These are phyloP conservation scores for Merodon equestris DNA, from an alignment of 2,888 invertebrate genomes.

Conservation along the genomic window DNA sequence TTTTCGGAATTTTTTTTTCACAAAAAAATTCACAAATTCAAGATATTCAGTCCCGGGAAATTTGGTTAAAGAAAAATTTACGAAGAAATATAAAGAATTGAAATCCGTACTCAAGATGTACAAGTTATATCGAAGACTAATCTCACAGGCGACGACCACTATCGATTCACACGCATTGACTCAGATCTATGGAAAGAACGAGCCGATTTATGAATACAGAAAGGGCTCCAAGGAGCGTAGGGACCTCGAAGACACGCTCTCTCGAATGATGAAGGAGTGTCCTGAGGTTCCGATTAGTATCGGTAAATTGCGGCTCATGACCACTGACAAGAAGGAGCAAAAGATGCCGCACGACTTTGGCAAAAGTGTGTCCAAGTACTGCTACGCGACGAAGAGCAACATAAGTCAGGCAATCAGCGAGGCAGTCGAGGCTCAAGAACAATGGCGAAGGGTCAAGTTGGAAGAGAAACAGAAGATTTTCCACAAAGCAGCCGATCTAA, in stretches of 20 bases:
- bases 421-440: constrained; percentile 85
- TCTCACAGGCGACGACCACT: too few relatives aligned
- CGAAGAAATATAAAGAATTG: too few relatives aligned
- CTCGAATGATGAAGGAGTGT: constrained; percentile 82
- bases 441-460: constrained; percentile 92
- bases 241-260: constrained; percentile 85
- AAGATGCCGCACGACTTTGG: constrained; percentile 92
- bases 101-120: too few relatives aligned
- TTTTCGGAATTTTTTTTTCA: too few relatives aligned
- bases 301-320: constrained; percentile 89
- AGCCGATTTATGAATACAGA: constrained; percentile 87
- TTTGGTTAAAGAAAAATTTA: too few relatives aligned
- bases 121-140: too few relatives aligned
- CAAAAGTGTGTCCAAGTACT: constrained; percentile 91
- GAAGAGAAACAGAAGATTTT: constrained; percentile 89
- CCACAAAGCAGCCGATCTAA: constrained; percentile 91
- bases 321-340: constrained; percentile 87
- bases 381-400: constrained; percentile 89
- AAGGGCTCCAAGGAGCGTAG: constrained; percentile 89
- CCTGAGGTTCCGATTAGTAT: constrained; percentile 96
- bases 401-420: constrained; percentile 74
- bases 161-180: too few relatives aligned
- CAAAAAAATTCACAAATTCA: too few relatives aligned
- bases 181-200: constrained; percentile 81
- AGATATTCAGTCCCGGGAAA: too few relatives aligned